Percentiles rank a stretch among this genome's conserved stretches.
phyloP scores from a whole-genome alignment of 1,140 invertebrate genomes.

The Stegodyphus dumicola region DNA sequence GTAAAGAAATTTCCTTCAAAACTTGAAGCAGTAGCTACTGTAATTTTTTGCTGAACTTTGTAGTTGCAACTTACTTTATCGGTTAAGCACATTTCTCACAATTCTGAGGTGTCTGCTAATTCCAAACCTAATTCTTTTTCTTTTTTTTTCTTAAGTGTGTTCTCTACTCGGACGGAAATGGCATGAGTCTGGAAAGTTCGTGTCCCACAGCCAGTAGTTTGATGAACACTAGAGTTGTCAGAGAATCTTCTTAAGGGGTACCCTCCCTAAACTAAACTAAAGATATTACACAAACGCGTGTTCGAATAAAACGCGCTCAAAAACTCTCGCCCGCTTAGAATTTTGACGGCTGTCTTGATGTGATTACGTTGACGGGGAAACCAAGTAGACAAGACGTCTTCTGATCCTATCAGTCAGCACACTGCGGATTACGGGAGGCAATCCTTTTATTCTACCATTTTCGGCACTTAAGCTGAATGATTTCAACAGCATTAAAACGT shows the following conservation, averaged over 20 bases:
- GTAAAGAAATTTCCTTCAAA: no score
- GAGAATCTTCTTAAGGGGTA: slow-evolving; percentile 14
- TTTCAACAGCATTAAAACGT: slow-evolving; percentile 51
- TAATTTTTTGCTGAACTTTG: no score
- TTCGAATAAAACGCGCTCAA: slow-evolving; percentile 44
- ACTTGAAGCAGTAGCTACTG: no score
- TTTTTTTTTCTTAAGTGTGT: no score
- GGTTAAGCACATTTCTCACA: no score
- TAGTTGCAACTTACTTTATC: no score
- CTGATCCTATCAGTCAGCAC: slow-evolving; percentile 59
- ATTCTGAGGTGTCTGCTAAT: no score
- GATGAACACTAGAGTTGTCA: slow-evolving; percentile 37
- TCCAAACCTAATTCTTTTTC: no score
- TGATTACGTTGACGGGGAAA: slow-evolving; percentile 58
- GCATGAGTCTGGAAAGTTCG: no score
- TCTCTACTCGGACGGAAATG: no score
- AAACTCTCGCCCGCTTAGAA: slow-evolving; percentile 31
- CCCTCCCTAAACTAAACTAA: slow-evolving; percentile 9
- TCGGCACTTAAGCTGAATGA: slow-evolving; percentile 59
- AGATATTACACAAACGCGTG: slow-evolving; percentile 54
- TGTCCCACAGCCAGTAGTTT: background rate
- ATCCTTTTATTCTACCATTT: slow-evolving; percentile 60
- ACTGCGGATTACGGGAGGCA: slow-evolving; percentile 42
- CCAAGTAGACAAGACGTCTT: slow-evolving; percentile 57
- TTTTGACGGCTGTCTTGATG: slow-evolving; percentile 46